These are phyloP conservation scores for Drosophila nikananu DNA, from an alignment of 1,140 invertebrate species.

Conservation along the genomic window DNA sequence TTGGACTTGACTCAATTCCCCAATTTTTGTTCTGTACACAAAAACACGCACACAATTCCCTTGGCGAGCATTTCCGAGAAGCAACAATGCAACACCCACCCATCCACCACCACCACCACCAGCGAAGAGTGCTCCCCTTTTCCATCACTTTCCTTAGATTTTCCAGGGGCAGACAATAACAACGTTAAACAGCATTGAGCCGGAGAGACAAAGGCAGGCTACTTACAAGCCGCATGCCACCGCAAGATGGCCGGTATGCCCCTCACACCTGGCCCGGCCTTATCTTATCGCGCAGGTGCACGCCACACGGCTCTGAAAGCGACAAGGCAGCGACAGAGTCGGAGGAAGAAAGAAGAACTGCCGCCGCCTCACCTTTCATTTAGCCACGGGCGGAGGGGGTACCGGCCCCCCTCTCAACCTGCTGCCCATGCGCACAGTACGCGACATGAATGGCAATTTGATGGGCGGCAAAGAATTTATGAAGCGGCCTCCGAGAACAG, in stretches of 20 bases:
- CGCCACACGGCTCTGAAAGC: constrained; percentile 62
- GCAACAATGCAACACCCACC: constrained; percentile 40
- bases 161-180: constrained; percentile 64
- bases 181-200: constrained; percentile 68
- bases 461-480: constrained; percentile 34
- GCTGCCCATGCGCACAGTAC: constrained; percentile 59
- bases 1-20: constrained; percentile 65
- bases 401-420: neutral
- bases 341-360: constrained; percentile 38
- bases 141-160: constrained; percentile 20
- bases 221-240: constrained; percentile 79
- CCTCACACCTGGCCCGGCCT: constrained; percentile 50
- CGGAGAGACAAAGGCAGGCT: constrained; percentile 71
- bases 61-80: constrained; percentile 76
- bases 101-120: neutral
- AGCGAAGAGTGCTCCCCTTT: neutral
- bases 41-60: constrained; percentile 63
- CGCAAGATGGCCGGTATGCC: constrained; percentile 45
- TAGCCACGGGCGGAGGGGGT: neutral
- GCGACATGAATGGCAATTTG: constrained; percentile 54
- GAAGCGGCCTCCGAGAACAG: constrained; percentile 34
- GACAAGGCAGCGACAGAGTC: constrained; percentile 54
- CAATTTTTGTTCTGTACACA: constrained; percentile 60
- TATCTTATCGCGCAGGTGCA: constrained; percentile 83
- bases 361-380: constrained; percentile 19